Evolutionary conservation across 2,113 vertebrate genomes (phyloP).

Genomic region (Takifugu flavidus): DNA sequence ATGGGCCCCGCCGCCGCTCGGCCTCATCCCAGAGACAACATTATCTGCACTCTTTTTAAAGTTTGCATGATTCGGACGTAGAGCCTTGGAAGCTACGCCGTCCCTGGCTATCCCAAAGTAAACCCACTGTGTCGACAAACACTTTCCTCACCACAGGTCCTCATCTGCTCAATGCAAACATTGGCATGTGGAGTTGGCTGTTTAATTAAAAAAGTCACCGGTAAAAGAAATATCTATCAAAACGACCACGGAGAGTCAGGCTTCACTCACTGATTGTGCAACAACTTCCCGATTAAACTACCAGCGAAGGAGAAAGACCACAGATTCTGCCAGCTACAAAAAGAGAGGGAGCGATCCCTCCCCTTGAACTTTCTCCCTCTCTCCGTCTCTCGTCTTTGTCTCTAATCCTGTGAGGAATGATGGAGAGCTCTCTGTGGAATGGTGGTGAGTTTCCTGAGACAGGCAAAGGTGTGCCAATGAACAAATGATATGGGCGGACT

Average conservation of each 20-base stretch:
- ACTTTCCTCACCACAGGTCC: slow-evolving; percentile 24
- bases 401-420: slow-evolving; percentile 67
- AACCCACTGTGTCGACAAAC: slow-evolving; percentile 36
- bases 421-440: slow-evolving; percentile 62
- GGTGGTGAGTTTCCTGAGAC: slow-evolving; percentile 76
- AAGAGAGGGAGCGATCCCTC: slow-evolving; percentile 29
- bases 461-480: slow-evolving; percentile 78
- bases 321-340: slow-evolving; percentile 18
- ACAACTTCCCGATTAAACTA: slow-evolving; percentile 19
- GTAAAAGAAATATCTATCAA: slow-evolving; percentile 45
- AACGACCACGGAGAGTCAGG: slow-evolving; percentile 43
- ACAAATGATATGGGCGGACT: slow-evolving; percentile 80
- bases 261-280: slow-evolving; percentile 14
- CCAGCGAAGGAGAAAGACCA: slow-evolving; percentile 12
- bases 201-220: slow-evolving; percentile 46
- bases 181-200: slow-evolving; percentile 76
- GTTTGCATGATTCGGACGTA: background rate
- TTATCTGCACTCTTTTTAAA: slow-evolving; percentile 5
- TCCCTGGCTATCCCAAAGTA: slow-evolving; percentile 11
- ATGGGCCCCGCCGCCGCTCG: background rate
- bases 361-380: slow-evolving; percentile 29
- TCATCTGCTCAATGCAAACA: slow-evolving; percentile 25
- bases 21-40: slow-evolving; percentile 19
- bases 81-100: slow-evolving; percentile 20
- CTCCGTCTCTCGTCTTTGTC: slow-evolving; percentile 22